These are phyloP conservation scores for Yoshiicerus persimilis DNA, from an alignment of 1,140 invertebrate genomes.

Conservation along the genomic window DNA sequence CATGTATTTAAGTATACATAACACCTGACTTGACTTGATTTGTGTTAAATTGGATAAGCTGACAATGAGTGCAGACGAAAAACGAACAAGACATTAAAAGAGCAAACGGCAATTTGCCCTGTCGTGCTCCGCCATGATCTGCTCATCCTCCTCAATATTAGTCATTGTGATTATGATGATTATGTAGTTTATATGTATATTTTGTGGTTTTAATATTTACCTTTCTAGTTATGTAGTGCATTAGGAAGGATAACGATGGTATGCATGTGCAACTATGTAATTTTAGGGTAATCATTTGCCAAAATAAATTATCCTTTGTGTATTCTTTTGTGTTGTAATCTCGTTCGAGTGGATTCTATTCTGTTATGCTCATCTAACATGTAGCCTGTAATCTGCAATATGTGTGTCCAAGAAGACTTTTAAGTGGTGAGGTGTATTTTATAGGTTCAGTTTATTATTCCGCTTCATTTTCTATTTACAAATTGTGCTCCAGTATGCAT, in stretches of 20 bases:
- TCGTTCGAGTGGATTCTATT: not conserved
- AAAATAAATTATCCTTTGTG: constrained; percentile 23
- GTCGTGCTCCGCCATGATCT: not conserved
- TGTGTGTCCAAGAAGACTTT: not conserved
- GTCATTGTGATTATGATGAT: constrained; percentile 17
- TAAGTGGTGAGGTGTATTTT: not conserved
- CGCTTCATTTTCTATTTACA: not conserved
- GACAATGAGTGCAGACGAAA: not conserved
- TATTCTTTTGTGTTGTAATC: not conserved
- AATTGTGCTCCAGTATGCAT: not conserved
- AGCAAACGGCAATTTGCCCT: constrained; percentile 2
- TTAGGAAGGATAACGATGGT: not conserved
- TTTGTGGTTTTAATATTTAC: constrained; percentile 13
- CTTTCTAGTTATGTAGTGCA: constrained; percentile 10
- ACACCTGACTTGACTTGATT: not conserved
- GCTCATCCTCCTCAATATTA: constrained; percentile 4
- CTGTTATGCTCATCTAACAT: not conserved
- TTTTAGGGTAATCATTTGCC: constrained; percentile 22
- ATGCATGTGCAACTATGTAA: constrained; percentile 5
- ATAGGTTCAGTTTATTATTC: not conserved
- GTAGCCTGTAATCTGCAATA: not conserved
- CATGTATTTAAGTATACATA: not conserved
- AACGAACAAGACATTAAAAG: constrained; percentile 14
- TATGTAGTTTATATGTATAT: constrained; percentile 16
- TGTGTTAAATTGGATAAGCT: constrained; percentile 6